Evolutionary conservation across 1,140 invertebrate genomes (phyloP).

Genomic region (Drosophila athabasca): DNA sequence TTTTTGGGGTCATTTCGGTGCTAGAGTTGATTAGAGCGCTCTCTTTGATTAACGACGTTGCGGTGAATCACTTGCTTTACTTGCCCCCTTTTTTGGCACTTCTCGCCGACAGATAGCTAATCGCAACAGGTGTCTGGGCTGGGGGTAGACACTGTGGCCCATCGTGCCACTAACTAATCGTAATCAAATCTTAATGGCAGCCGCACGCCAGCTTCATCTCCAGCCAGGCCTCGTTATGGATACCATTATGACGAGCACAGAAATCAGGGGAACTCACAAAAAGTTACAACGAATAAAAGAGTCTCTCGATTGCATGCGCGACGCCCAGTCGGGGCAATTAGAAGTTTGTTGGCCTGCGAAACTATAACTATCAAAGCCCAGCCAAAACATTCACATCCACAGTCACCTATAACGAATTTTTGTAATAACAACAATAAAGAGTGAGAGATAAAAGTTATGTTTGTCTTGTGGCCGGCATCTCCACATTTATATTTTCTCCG

Average conservation of each 20-base stretch:
- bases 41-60: slow-evolving; percentile 63
- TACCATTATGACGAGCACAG: slow-evolving; percentile 35
- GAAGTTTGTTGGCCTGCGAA: slow-evolving; percentile 74
- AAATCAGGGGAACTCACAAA: slow-evolving; percentile 13
- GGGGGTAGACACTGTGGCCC: slow-evolving; percentile 20
- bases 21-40: slow-evolving; percentile 46
- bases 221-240: slow-evolving; percentile 47
- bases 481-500: slow-evolving; percentile 53
- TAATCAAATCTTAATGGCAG: slow-evolving; percentile 62
- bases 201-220: slow-evolving; percentile 44
- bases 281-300: slow-evolving; percentile 13
- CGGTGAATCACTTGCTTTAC: slow-evolving; percentile 21
- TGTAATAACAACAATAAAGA: slow-evolving; percentile 65
- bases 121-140: slow-evolving; percentile 61
- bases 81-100: slow-evolving; percentile 35
- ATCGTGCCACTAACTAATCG: slow-evolving; percentile 51
- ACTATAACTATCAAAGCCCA: slow-evolving; percentile 15
- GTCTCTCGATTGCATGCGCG: slow-evolving; percentile 56
- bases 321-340: slow-evolving; percentile 55
- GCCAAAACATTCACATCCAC: slow-evolving; percentile 3
- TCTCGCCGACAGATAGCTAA: slow-evolving; percentile 33
- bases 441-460: slow-evolving; percentile 47
- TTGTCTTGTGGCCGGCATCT: slow-evolving; percentile 61
- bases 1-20: slow-evolving; percentile 59
- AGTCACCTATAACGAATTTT: slow-evolving; percentile 61